A percentile compares a stretch with the other conserved stretches of the same genome.
These are phyloP conservation scores for Corapipo altera DNA, from an alignment of 2,113 vertebrate genomes.

Conservation along the genomic window DNA sequence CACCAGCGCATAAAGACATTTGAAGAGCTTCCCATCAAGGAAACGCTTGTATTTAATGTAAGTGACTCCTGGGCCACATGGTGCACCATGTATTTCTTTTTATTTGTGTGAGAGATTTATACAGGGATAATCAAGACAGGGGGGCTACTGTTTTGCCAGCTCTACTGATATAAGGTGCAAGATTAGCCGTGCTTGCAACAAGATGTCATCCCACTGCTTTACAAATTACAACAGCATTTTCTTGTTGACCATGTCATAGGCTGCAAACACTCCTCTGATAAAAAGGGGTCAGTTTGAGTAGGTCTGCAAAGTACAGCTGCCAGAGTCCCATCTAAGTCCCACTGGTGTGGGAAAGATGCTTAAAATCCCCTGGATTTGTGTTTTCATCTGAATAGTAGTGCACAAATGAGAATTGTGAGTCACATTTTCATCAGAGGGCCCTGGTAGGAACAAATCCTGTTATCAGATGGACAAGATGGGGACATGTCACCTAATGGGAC, in stretches of 20 bases:
- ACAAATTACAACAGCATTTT: background rate
- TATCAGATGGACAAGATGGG: background rate
- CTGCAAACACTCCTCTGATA: background rate
- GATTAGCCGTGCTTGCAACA: background rate
- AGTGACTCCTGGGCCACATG: conserved; percentile 39
- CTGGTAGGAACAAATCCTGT: background rate
- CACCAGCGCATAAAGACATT: conserved; percentile 71
- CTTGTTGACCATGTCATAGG: background rate
- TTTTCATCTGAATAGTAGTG: background rate
- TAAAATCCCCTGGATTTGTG: background rate
- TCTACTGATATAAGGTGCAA: background rate
- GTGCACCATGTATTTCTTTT: background rate
- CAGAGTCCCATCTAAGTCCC: background rate
- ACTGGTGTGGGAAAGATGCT: background rate
- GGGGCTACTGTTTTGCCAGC: background rate
- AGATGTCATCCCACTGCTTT: background rate
- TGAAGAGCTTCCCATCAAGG: conserved; percentile 72
- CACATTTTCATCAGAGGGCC: background rate
- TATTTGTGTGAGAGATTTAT: background rate
- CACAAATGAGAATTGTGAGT: background rate
- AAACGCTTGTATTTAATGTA: conserved; percentile 67
- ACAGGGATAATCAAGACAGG: background rate
- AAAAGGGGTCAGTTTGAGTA: background rate
- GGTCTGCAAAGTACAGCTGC: background rate
- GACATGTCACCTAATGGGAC: background rate